A percentile compares a stretch with the other conserved stretches of the same genome.
Conservation (phyloP, 2,888 invertebrate species). For the Cyaniris semiargus region DNA sequence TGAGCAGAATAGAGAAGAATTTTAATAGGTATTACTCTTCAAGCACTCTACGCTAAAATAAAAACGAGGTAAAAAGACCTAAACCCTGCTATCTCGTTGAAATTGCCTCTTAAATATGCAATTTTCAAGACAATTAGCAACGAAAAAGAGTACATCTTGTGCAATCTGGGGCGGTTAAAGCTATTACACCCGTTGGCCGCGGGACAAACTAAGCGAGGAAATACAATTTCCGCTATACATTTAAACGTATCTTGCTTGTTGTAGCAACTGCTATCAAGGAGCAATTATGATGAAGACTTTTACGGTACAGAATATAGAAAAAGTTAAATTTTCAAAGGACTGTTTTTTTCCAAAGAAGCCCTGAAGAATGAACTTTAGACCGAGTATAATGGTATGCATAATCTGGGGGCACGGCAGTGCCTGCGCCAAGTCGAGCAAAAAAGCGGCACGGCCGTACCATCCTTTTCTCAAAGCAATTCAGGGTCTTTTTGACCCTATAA, state of each 20-base stretch:
- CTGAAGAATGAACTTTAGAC: no score
- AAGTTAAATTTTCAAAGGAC: no score
- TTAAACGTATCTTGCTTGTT: conserved; percentile 23
- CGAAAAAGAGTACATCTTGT: conserved; percentile 35
- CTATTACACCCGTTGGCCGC: conserved; percentile 41
- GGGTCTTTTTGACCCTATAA: no score
- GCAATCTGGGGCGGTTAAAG: conserved; percentile 38
- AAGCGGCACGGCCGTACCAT: no score
- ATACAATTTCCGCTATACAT: conserved; percentile 32
- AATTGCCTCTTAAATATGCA: conserved; percentile 31
- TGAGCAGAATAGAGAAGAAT: background rate
- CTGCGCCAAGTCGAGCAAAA: no score
- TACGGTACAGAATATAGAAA: no score
- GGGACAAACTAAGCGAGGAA: conserved; percentile 36
- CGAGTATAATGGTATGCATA: no score
- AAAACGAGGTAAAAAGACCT: conserved; percentile 1
- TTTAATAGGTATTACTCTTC: background rate
- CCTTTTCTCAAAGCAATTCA: no score
- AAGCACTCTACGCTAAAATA: background rate
- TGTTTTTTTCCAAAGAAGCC: no score
- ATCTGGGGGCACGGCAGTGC: no score
- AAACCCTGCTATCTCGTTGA: conserved; percentile 10
- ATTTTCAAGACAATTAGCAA: conserved; percentile 34
- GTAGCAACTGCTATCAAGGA: background rate
- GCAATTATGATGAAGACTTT: background rate